A percentile compares a stretch with the other conserved stretches of the same genome.
Evolutionary conservation across 2,888 invertebrate species (phyloP).

Genomic region (Neria commutata): DNA sequence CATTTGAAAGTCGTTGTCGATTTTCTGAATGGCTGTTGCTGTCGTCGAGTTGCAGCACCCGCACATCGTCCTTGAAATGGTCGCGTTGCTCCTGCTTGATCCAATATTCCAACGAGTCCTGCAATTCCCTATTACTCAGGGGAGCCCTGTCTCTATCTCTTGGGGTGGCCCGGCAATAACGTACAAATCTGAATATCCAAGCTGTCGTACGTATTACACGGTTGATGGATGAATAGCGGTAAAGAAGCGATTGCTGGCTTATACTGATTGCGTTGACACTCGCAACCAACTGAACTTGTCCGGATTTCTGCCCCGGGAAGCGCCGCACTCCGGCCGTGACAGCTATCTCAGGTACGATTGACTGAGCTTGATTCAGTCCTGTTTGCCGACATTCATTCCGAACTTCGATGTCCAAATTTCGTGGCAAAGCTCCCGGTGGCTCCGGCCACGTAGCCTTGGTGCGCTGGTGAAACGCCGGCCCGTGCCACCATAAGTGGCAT

Average conservation of each 20-base stretch:
- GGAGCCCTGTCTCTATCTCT: not conserved
- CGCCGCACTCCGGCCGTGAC: not conserved
- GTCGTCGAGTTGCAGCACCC: not conserved
- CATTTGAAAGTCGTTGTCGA: not conserved
- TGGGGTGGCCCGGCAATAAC: not conserved
- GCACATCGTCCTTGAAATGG: not conserved
- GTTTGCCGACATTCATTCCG: conserved; percentile 4
- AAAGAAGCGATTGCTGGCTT: conserved; percentile 4
- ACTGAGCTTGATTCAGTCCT: not conserved
- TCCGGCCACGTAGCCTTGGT: too few relatives aligned
- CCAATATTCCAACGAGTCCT: conserved; percentile 4
- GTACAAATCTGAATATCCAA: conserved; percentile 8
- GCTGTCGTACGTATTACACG: conserved; percentile 12
- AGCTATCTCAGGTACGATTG: not conserved
- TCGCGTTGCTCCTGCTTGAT: not conserved
- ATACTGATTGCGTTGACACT: conserved; percentile 6
- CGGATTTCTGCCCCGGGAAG: conserved; percentile 4
- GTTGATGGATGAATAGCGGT: conserved; percentile 10
- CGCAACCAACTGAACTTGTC: conserved; percentile 6
- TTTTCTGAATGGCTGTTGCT: not conserved
- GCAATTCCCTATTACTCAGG: not conserved
- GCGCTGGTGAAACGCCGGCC: not conserved
- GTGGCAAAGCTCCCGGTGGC: too few relatives aligned
- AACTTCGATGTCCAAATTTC: too few relatives aligned
- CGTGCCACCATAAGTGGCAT: not conserved